Evolutionary conservation across 2,113 vertebrate species (phyloP).

Genomic region (Hypanus sabinus): DNA sequence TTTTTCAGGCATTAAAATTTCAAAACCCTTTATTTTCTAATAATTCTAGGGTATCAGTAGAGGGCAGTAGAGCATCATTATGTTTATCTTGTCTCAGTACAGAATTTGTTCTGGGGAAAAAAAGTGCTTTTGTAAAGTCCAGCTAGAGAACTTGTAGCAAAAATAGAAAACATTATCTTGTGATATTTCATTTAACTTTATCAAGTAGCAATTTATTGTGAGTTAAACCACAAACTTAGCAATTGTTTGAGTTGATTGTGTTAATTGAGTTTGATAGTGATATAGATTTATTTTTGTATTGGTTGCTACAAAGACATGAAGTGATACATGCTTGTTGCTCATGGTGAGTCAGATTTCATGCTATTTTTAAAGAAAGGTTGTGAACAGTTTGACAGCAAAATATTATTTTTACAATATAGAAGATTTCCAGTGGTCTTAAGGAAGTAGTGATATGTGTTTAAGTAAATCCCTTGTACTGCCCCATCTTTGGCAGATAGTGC

Average conservation of each 20-base stretch:
- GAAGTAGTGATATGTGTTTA: neutral
- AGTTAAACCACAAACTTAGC: slow-evolving; percentile 23
- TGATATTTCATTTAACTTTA: neutral
- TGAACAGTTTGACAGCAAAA: neutral
- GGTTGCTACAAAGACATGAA: neutral
- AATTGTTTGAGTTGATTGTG: neutral
- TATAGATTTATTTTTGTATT: neutral
- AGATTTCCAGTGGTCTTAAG: neutral
- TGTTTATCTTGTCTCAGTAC: neutral
- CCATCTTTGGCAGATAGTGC: neutral
- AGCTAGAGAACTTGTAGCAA: neutral
- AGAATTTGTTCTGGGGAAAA: neutral
- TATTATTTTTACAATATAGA: neutral
- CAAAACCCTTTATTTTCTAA: neutral
- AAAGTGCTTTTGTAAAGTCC: neutral
- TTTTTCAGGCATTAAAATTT: neutral
- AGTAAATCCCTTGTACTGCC: neutral
- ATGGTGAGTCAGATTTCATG: neutral
- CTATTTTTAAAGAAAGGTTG: neutral
- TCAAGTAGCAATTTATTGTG: neutral
- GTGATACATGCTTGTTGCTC: neutral
- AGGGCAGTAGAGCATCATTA: slow-evolving; percentile 22
- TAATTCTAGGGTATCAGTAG: slow-evolving; percentile 16
- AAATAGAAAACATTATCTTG: neutral
- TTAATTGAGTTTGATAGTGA: neutral